Evolutionary conservation across 1,140 invertebrate genomes (phyloP), one percentile per base, ranked within the genome.

Genomic region (Ceratoteleas bidentatus): DNA sequence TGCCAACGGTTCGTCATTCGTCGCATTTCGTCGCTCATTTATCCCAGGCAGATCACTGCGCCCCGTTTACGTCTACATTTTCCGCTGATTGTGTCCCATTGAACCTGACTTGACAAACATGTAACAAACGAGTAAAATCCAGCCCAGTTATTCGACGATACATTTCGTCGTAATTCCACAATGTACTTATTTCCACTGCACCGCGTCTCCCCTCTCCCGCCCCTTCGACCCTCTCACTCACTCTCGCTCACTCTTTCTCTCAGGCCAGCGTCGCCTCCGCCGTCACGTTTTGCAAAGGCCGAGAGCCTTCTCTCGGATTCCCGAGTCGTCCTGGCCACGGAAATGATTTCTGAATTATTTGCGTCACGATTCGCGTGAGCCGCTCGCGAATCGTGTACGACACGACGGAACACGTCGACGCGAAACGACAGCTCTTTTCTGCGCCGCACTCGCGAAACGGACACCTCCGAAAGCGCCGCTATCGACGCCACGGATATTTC

Each of bases 281-380:
- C 13, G 45, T 72, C 54, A 60, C 66, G 52, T 49, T 60, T 49
- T 6, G 34, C 66, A 38, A 33, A 60, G 60, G 40, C 68, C 68
- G 13, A 61, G 56, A 68, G 77, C 50, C 69, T 74, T 66, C 62
- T 66, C 61, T 60, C 36, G 49, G 49, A 77, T 77, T 70, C 66
- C 33, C 76, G 58, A 40, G 58, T 50, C 65, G 65, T 77, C 38
- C 50, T 53, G 43, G 57, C 43, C 58, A 58, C 50, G 58, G 65
- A 69, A 77, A 77, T 77, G 74, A 77, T 69, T 69, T 77, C 60
- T 68, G 69, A 80, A 80, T 80, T 80, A 80, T 80, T 73, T 72
- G 68, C 69, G 69, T 80, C 77, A 80, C 77, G 77, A 73, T 54
- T 68, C 77, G 69, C 77, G 62, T 57, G 65, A 69, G 64, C 49